phyloP scores from a whole-genome alignment of 35 echinoderm and acorn worm species.

The Ptychodera flava region DNA sequence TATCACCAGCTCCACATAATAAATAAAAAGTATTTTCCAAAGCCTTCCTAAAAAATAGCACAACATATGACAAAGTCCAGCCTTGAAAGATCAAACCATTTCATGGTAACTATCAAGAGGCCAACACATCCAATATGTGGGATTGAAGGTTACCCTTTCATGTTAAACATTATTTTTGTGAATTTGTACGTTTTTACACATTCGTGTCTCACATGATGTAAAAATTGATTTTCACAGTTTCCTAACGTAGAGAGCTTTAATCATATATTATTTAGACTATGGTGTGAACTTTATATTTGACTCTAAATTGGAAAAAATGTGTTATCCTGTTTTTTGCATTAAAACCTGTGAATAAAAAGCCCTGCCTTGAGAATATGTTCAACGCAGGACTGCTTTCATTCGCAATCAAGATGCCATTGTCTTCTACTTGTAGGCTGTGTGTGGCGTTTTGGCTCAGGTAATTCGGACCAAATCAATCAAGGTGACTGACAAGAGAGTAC shows the following conservation, averaged over 20 bases:
- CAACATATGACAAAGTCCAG: too few relatives aligned
- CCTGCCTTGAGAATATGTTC: not conserved
- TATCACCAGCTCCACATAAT: not conserved
- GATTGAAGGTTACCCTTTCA: too few relatives aligned
- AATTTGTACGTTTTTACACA: too few relatives aligned
- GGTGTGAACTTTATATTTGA: not conserved
- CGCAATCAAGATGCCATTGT: not conserved
- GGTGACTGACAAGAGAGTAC: conserved; percentile 51
- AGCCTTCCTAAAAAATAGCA: not conserved
- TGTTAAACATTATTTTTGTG: too few relatives aligned
- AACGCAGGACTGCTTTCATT: not conserved
- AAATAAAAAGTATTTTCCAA: not conserved
- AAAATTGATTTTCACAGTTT: too few relatives aligned
- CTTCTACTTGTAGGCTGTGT: not conserved
- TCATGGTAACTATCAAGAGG: not conserved
- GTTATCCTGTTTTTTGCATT: not conserved
- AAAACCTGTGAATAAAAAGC: not conserved
- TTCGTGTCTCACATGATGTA: too few relatives aligned
- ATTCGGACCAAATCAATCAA: conserved; percentile 50
- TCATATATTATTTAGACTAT: not conserved
- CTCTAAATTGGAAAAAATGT: too few relatives aligned
- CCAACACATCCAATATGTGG: not conserved
- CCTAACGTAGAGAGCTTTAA: not conserved
- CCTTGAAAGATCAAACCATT: too few relatives aligned
- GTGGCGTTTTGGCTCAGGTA: conserved; percentile 2